phyloP scores from a whole-genome alignment of 2,888 invertebrate genomes.

The Cheilosia impressa region DNA sequence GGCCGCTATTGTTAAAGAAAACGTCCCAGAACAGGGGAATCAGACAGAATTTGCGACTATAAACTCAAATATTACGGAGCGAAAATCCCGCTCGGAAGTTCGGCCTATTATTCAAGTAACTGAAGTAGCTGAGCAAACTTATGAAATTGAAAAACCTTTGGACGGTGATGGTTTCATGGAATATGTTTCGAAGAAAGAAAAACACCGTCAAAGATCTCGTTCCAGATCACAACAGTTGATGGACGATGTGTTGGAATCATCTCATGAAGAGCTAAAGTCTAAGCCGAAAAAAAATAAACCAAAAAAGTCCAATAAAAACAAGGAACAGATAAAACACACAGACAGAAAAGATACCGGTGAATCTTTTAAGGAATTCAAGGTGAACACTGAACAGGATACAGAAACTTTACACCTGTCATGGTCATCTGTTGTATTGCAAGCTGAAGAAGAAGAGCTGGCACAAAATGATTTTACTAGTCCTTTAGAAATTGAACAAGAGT shows the following conservation, averaged over 20 bases:
- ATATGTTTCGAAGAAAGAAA: conserved; percentile 83
- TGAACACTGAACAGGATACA: not conserved
- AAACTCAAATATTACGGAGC: conserved; percentile 8
- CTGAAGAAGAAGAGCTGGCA: conserved; percentile 56
- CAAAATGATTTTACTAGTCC: conserved; percentile 57
- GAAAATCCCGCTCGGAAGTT: conserved; percentile 77
- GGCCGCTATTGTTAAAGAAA: conserved; percentile 77
- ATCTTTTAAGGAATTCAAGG: not conserved
- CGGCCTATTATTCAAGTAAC: conserved; percentile 79
- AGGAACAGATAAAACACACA: not conserved
- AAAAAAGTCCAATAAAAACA: conserved; percentile 74
- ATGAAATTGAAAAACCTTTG: conserved; percentile 28
- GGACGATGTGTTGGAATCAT: conserved; percentile 79
- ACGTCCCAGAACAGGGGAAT: conserved; percentile 61
- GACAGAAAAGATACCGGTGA: not conserved
- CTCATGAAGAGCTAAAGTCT: conserved; percentile 82
- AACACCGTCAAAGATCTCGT: conserved; percentile 84
- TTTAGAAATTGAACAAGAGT: conserved; percentile 15
- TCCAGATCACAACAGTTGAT: conserved; percentile 84
- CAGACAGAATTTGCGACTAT: conserved; percentile 26
- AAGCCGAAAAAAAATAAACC: conserved; percentile 82
- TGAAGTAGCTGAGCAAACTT: conserved; percentile 43
- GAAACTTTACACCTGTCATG: conserved; percentile 35
- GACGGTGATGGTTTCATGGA: conserved; percentile 84
- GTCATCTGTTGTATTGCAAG: conserved; percentile 56